phyloP scores from a whole-genome alignment of 2,888 invertebrate species.

The Leptinotarsa haldemani region DNA sequence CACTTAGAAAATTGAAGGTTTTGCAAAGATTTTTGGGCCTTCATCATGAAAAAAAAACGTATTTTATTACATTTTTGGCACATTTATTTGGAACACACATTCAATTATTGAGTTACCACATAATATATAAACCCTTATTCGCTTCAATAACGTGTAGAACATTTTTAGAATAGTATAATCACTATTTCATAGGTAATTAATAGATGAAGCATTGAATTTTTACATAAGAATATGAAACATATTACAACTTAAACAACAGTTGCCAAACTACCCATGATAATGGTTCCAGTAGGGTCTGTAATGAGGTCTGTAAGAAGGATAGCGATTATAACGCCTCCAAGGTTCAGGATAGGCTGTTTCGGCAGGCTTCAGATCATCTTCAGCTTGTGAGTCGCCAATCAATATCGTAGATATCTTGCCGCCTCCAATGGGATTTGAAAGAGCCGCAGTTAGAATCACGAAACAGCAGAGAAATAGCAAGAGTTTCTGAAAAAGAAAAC shows the following conservation, averaged over 20 bases:
- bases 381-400: background rate
- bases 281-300: background rate
- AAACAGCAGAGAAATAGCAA: background rate
- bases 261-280: background rate
- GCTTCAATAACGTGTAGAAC: no score
- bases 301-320: background rate
- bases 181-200: no score
- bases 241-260: no score
- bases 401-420: background rate
- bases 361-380: constrained; percentile 3
- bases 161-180: no score
- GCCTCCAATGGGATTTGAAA: background rate
- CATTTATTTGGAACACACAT: no score
- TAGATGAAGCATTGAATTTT: background rate
- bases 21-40: no score
- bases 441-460: background rate
- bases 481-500: background rate
- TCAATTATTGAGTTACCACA: no score
- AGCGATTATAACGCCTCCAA: background rate
- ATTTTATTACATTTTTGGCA: no score
- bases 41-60: no score
- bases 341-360: background rate
- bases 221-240: background rate
- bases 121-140: no score
- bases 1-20: background rate